These are phyloP conservation scores for Ptyas mucosa DNA, from an alignment of 2,113 vertebrate genomes.

Conservation along the genomic window DNA sequence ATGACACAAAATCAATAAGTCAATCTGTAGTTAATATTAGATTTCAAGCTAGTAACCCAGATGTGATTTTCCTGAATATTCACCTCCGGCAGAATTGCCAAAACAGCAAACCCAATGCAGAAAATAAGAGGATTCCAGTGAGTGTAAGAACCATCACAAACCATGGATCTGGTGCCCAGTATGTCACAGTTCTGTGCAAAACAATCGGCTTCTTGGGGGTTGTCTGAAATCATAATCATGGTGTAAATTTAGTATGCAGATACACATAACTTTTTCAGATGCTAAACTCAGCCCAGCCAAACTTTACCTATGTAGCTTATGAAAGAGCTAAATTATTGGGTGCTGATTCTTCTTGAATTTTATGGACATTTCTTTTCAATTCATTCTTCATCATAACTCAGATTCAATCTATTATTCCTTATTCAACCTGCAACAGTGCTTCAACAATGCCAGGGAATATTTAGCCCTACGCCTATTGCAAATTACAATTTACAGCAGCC, in stretches of 20 bases:
- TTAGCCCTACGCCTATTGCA: not conserved
- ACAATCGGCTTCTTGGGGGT: slow-evolving; percentile 41
- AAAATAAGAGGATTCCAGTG: slow-evolving; percentile 55
- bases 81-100: slow-evolving; percentile 45
- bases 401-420: not conserved
- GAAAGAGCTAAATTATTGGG: not conserved
- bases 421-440: not conserved
- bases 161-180: slow-evolving; percentile 71
- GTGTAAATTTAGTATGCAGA: not conserved
- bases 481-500: not conserved
- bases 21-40: not conserved
- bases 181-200: not conserved
- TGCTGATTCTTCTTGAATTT: not conserved
- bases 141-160: slow-evolving; percentile 70
- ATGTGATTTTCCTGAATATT: slow-evolving; percentile 12
- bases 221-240: slow-evolving; percentile 22
- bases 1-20: not conserved
- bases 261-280: not conserved
- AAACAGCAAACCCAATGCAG: slow-evolving; percentile 49
- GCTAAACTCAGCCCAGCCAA: not conserved
- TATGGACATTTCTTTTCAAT: not conserved
- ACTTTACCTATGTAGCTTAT: not conserved
- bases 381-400: not conserved
- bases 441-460: not conserved
- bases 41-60: not conserved